Conservation (phyloP, 2,797 vertebrate genomes). For the Epinephelus coioides region DNA sequence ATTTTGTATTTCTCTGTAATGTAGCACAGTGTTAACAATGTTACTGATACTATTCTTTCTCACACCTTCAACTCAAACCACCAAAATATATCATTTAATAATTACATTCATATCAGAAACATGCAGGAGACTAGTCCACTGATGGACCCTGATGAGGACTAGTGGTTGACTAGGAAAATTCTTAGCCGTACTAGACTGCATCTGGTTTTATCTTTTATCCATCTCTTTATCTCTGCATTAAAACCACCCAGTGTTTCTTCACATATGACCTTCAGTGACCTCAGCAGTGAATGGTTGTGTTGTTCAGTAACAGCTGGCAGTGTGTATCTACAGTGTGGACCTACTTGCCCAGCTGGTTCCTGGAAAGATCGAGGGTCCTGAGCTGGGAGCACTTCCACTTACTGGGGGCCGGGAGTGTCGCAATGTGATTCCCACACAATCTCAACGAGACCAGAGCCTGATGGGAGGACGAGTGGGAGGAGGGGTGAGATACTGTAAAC, state of each 20-base stretch:
- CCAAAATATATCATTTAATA: too few relatives aligned
- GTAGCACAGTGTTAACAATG: too few relatives aligned
- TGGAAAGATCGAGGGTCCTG: slow-evolving; percentile 93
- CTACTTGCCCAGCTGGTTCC: slow-evolving; percentile 96
- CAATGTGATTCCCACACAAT: slow-evolving; percentile 91
- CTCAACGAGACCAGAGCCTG: slow-evolving; percentile 91
- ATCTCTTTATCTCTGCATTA: neutral
- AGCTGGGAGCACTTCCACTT: slow-evolving; percentile 94
- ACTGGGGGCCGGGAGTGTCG: slow-evolving; percentile 85
- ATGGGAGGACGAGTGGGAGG: slow-evolving; percentile 40
- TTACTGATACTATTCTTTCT: too few relatives aligned
- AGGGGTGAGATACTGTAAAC: slow-evolving; percentile 19
- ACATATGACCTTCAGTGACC: neutral
- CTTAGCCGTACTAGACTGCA: too few relatives aligned
- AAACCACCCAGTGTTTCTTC: neutral
- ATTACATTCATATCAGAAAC: too few relatives aligned
- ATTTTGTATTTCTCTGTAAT: too few relatives aligned
- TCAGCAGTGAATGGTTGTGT: neutral
- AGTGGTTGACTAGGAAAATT: too few relatives aligned
- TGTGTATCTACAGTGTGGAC: slow-evolving; percentile 58
- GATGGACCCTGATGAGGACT: too few relatives aligned
- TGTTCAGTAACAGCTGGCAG: slow-evolving; percentile 13
- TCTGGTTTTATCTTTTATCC: too few relatives aligned
- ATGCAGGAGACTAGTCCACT: too few relatives aligned
- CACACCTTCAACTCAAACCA: too few relatives aligned